Evolutionary conservation across 1,140 invertebrate genomes (phyloP), one percentile per base, ranked within the genome.

Genomic region (Trypoxylus dichotomus): DNA sequence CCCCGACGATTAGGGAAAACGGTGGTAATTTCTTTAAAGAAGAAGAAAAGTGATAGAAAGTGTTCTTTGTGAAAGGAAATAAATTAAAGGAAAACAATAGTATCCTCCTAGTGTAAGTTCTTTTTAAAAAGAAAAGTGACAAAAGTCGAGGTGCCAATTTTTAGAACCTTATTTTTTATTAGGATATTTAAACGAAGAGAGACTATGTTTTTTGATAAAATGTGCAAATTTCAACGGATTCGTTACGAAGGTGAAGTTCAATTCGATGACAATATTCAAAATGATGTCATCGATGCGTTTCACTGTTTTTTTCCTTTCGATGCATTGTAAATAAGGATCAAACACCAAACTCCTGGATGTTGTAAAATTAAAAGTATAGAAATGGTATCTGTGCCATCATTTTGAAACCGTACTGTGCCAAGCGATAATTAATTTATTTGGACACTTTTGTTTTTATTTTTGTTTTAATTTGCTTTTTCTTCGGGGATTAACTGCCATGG

Each of bases 1-100:
- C 83, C 19, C 85, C 85, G 13, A 82, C 83, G 27, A 25, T 81
- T 21, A 77, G 79, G 63, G 79, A 76, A 24, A 54, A 25, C 19
- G 21, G 24, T 21, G 72, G n/a, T 41, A 74, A 15, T 37, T 84
- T 81, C 77, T 79, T 78, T 43, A 80, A 81, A 68, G 80, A 80
- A 15, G 81, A 82, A 58, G 76, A 75, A 43, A 80, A 81, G 79
- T 80, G 77, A 77, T 80, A 71, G 43, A n/a, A 15, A 43, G 42
- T 77, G 63, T 42, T 77, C 21, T 72, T 71, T 25, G 0, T 3
- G 47, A 54, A 54, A 54, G n/a, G 19, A 37, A 7, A 58, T n/a
- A 13, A n/a, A 58, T n/a, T 58, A 58, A 58, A 58, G 0, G n/a
- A 10, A 27, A 68, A 68, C 60, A 68, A 54, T 74, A 75, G 19